Conservation (phyloP, 2,888 invertebrate genomes). For the Chalcosyrphus nemorum region DNA sequence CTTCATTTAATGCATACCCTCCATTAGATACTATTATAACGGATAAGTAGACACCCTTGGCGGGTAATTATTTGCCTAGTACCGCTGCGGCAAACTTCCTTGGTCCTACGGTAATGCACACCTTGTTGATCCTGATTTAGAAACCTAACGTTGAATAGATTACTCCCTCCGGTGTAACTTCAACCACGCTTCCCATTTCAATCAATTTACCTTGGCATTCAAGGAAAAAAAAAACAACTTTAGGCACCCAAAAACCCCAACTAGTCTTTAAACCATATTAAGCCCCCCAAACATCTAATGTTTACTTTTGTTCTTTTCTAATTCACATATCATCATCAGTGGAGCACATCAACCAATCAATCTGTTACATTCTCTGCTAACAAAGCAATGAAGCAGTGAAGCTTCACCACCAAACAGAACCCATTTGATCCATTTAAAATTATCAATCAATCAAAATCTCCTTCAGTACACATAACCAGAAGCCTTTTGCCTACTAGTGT, state of each 20-base stretch:
- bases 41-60: not conserved
- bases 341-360: slow-evolving; percentile 47
- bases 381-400: not conserved
- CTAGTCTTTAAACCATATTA: slow-evolving; percentile 14
- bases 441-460: slow-evolving; percentile 73
- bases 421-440: slow-evolving; percentile 70
- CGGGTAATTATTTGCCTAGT: not conserved
- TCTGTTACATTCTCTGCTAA: not conserved
- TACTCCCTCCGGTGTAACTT: not conserved
- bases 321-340: slow-evolving; percentile 68
- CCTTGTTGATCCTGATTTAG: not conserved
- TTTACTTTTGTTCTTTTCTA: slow-evolving; percentile 57
- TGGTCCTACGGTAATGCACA: not conserved
- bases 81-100: not conserved
- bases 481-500: slow-evolving; percentile 73
- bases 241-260: not conserved
- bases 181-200: not conserved
- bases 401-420: not conserved
- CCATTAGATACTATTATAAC: too few species aligned
- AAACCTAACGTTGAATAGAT: not conserved
- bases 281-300: slow-evolving; percentile 38
- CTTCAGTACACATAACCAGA: slow-evolving; percentile 71
- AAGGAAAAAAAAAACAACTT: slow-evolving; percentile 14
- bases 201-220: not conserved
- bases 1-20: too few species aligned